Base-by-base conservation (phyloP, 2,888 invertebrate species). In the Stenotaenia linearis region DNA sequence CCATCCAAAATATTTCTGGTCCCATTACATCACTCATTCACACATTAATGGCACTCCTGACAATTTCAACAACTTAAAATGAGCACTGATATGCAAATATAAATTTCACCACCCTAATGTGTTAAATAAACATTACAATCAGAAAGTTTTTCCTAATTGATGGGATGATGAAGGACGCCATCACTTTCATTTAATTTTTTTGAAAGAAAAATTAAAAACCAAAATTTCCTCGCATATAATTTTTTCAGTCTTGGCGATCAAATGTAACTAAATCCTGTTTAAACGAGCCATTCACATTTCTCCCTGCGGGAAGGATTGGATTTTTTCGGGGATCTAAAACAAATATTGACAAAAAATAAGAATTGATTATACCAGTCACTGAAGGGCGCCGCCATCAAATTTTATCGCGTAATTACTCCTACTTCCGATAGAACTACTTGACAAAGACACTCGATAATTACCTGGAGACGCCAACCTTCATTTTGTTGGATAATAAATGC, bases 401-500 rank as follows among this genome's bases (percentile, higher is more conserved):
- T 69, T 45, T 35, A 78, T 78, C 69, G 76, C n/a, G 37, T 21
- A 35, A 75, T 75, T 75, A 75, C 32, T 37, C n/a, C 76, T 37
- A 75, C 37, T 75, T 37, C 76, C 69, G 69, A 69, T 69, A 69
- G 25, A 50, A 50, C 50, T 50, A 50, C 50, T 50, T 69, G 69
- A 69, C 69, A 28, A 28, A 69, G 69, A 69, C 28, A 32, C 32
- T 75, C 32, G 37, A 75, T 3, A 79, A 81, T 83, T 82, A 88
- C 88, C 88, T 88, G 85, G 88, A 89, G 84, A 88, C 87, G 84
- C 87, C 86, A 83, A 86, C 89, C 86, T 89, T 90, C 89, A 90
- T 89, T 90, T 90, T 90, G 89, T 90, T 91, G 89, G 91, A 92
- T 90, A 90, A 90, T 90, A 90, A 89, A 90, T 90, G 90, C 90